These are phyloP conservation scores for Poeciliopsis retropinna DNA, from an alignment of 2,113 vertebrate genomes.

Conservation along the genomic window DNA sequence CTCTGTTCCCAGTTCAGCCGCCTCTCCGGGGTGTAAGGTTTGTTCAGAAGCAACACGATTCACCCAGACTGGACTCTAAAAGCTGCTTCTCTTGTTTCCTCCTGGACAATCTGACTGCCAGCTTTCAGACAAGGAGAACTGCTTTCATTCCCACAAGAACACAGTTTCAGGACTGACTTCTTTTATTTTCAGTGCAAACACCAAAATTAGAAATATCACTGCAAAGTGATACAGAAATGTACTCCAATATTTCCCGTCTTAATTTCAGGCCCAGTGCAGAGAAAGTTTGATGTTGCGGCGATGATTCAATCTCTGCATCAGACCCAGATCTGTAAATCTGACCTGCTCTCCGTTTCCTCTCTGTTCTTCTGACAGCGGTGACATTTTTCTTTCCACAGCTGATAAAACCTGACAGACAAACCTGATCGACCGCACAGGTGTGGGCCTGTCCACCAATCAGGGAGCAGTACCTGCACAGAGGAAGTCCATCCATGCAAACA, in stretches of 20 bases:
- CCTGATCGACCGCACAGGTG: neutral
- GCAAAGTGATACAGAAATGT: no score
- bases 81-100: neutral
- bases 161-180: neutral
- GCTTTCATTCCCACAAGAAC: neutral
- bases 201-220: no score
- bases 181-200: no score
- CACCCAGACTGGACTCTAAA: neutral
- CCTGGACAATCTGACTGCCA: neutral
- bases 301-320: neutral
- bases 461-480: constrained; percentile 8
- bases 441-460: constrained; percentile 7
- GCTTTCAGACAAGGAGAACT: no score
- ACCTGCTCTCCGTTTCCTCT: constrained; percentile 3
- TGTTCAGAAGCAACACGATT: neutral
- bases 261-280: neutral
- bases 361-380: constrained; percentile 1
- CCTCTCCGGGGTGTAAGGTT: no score
- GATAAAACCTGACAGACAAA: neutral
- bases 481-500: constrained; percentile 43
- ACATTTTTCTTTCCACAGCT: constrained; percentile 4
- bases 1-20: no score
- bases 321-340: neutral
- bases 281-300: no score
- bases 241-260: neutral